Conservation (phyloP, 2,888 invertebrate species). For the Fragum whitleyi region DNA sequence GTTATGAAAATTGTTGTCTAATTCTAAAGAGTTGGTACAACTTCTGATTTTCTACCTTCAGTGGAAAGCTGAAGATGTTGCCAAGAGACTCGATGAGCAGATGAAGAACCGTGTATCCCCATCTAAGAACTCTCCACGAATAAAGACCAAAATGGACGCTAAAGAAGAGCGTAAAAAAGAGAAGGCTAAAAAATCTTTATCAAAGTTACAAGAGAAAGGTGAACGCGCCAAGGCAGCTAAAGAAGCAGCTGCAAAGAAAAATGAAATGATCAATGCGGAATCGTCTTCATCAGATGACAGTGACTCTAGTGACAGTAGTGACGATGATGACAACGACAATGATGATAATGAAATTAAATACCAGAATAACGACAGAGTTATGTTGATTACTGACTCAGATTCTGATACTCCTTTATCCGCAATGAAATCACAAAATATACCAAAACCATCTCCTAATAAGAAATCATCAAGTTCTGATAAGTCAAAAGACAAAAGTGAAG, state of each 20-base stretch:
- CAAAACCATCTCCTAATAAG: conserved; percentile 68
- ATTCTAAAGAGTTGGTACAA: too few species aligned
- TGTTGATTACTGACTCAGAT: conserved; percentile 61
- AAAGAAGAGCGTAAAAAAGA: conserved; percentile 66
- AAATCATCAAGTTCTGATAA: conserved; percentile 20
- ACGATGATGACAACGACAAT: conserved; percentile 38
- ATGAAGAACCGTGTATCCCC: conserved; percentile 46
- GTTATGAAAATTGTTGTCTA: too few species aligned
- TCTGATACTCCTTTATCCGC: conserved; percentile 74
- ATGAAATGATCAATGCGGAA: conserved; percentile 46
- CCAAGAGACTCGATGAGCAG: conserved; percentile 61
- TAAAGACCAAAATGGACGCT: conserved; percentile 70
- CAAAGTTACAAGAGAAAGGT: conserved; percentile 56
- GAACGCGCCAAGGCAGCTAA: conserved; percentile 49
- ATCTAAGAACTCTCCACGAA: conserved; percentile 53
- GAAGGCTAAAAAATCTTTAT: conserved; percentile 57
- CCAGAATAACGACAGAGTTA: conserved; percentile 2
- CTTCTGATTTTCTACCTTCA: conserved; percentile 32
- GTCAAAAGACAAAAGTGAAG: conserved; percentile 27
- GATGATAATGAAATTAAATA: conserved; percentile 19
- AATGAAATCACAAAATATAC: conserved; percentile 62
- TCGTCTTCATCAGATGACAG: conserved; percentile 17
- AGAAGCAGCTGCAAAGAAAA: conserved; percentile 55
- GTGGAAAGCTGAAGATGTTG: conserved; percentile 61
- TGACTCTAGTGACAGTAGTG: neutral